phyloP scores from a whole-genome alignment of 1,140 invertebrate genomes.

The Calephelis nemesis region DNA sequence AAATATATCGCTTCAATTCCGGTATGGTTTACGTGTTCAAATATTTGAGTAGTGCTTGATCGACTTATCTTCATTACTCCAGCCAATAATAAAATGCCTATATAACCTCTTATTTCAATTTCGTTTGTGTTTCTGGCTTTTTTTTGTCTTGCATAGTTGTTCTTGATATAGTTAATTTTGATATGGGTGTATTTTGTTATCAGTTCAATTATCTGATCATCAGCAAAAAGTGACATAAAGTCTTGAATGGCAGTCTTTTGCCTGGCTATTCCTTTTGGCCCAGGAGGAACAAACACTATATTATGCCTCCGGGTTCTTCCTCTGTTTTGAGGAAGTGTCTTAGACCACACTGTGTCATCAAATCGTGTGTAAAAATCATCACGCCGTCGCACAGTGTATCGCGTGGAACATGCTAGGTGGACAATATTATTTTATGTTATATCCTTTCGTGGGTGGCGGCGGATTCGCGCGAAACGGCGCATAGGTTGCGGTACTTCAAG shows the following conservation, averaged over 20 bases:
- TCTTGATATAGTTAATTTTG: constrained; percentile 2
- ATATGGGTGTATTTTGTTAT: constrained; percentile 5
- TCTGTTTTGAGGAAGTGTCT: constrained; percentile 2
- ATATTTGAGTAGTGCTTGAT: constrained; percentile 9
- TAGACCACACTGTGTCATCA: constrained; percentile 14
- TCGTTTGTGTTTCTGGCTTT: not conserved
- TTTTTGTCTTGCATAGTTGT: constrained; percentile 7
- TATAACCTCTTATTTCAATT: constrained; percentile 8
- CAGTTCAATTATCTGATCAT: constrained; percentile 11
- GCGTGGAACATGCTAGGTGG: too few species aligned
- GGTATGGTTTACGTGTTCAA: constrained; percentile 23
- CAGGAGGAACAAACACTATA: constrained; percentile 16
- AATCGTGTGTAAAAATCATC: not conserved
- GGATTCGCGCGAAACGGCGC: too few species aligned
- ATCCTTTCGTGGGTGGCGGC: too few species aligned
- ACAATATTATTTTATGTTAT: too few species aligned
- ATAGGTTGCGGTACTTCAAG: too few species aligned
- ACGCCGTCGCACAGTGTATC: too few species aligned
- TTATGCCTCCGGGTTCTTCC: constrained; percentile 12
- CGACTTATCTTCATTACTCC: not conserved
- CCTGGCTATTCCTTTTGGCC: constrained; percentile 4
- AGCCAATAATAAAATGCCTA: constrained; percentile 9
- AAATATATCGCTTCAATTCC: constrained; percentile 23
- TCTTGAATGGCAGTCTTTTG: not conserved
- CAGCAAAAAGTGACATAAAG: constrained; percentile 5